A percentile compares a stretch with the other conserved stretches of the same genome.
Evolutionary conservation across 2,797 vertebrate species (phyloP).

Genomic region (Tapera naevia): DNA sequence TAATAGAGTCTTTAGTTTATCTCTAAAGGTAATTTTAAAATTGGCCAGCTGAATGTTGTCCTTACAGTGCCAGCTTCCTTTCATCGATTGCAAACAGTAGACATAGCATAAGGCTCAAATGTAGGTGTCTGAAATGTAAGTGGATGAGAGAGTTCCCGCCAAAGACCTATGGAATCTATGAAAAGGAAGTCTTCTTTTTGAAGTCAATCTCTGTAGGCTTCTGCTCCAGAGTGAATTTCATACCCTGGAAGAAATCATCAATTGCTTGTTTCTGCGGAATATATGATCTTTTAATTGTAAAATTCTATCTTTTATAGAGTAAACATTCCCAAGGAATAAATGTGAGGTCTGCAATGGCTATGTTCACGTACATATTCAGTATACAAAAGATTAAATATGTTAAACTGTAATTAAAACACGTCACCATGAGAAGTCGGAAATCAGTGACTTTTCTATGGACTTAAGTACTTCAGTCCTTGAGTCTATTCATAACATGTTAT

Average conservation of each 20-base stretch:
- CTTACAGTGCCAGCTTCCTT: not conserved
- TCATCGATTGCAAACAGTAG: accelerated
- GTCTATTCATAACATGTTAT: not conserved
- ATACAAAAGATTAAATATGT: not conserved
- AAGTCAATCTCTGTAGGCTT: not conserved
- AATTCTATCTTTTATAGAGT: not conserved
- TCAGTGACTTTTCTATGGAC: not conserved
- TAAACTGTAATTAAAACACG: not conserved
- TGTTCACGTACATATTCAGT: not conserved
- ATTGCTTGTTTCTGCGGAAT: not conserved
- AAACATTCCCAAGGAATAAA: not conserved
- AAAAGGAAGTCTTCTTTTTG: not conserved
- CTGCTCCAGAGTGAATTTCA: not conserved
- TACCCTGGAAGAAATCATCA: not conserved
- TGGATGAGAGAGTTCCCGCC: not conserved
- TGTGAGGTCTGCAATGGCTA: not conserved
- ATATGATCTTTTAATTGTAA: not conserved
- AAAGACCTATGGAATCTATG: not conserved
- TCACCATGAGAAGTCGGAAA: not conserved
- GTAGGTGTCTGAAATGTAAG: not conserved
- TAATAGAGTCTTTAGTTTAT: not conserved
- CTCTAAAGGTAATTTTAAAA: not conserved
- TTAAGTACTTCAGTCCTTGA: not conserved
- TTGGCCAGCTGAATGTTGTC: not conserved
- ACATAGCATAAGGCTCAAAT: not conserved